Evolutionary conservation across 2,797 vertebrate genomes (phyloP).

Genomic region (Clarias platycephalus): DNA sequence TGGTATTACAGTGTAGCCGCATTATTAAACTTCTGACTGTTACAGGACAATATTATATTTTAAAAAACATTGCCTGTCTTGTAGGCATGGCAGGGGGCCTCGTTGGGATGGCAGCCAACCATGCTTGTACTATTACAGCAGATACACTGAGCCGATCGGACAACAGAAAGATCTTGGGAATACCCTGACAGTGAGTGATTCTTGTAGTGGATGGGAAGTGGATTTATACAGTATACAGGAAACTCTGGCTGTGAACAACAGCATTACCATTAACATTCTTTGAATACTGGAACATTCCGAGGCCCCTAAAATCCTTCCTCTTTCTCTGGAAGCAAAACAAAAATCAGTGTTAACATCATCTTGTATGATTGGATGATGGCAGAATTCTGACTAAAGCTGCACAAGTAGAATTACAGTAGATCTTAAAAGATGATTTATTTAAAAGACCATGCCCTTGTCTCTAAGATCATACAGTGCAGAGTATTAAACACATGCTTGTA

Average conservation of each 20-base stretch:
- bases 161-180: neutral
- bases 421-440: neutral
- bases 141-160: neutral
- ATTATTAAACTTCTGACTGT: too few species aligned
- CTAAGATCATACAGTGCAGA: neutral
- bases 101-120: too few species aligned
- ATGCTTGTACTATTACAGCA: too few species aligned
- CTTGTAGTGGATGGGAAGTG: conserved; percentile 43
- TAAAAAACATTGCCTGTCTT: too few species aligned
- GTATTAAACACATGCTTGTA: neutral
- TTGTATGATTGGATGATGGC: neutral
- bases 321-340: neutral
- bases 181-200: neutral
- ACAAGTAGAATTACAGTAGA: neutral
- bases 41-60: too few species aligned
- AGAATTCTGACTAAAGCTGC: neutral
- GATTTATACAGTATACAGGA: conserved; percentile 44
- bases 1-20: too few species aligned
- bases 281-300: conserved; percentile 11
- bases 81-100: neutral
- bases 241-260: conserved; percentile 33
- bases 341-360: neutral
- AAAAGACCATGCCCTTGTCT: neutral
- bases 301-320: conserved; percentile 12
- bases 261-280: conserved; percentile 44